Evolutionary conservation across 2,113 vertebrate species (phyloP), one percentile per base, ranked within the genome.

Genomic region (Pandion haliaetus): DNA sequence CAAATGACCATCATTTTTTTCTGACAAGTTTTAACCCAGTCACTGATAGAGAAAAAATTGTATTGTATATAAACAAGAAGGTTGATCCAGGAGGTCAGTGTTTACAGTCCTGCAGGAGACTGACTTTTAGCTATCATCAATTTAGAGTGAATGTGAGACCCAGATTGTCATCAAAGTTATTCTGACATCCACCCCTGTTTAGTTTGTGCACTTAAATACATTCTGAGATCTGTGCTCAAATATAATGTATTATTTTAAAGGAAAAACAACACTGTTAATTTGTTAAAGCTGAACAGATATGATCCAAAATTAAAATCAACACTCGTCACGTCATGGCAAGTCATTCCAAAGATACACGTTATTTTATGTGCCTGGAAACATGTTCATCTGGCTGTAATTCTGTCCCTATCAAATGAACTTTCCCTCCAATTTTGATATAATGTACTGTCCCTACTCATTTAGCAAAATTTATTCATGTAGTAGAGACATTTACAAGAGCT

Each of bases 211-310:
- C 9, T 5, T 57, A 44, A 47, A 44, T 28, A 28, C 0, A 42
- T 79, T 65, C 13, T 21, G 71, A 86, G 32, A 40, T 25, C 5
- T 49, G 20, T 44, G 7, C 13, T 91, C 8, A 49, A 32, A 40
- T 32, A 20, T 13, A 14, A 10, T n/a, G 11, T 45, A 36, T 65
- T 83, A 40, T 72, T 78, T 91, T 54, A 67, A 73, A 78, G 9
- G 11, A 62, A 74, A 70, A 74, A 2, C 3, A 18, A 17, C 1
- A 5, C 0, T 36, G 0, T 34, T 57, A 18, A 3, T 58, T 70
- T 54, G 83, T 73, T 67, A 29, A 29, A 74, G 2, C 5, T 82
- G 16, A 74, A 14, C 31, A 74, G 4, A 25, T 54, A 71, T 10
- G 7, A 38, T 69, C 18, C 6, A 29, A 61, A 93, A 84, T 31